Evolutionary conservation across 2,888 invertebrate species (phyloP), one percentile per base, ranked within the genome.

Genomic region (Phasia obesa): DNA sequence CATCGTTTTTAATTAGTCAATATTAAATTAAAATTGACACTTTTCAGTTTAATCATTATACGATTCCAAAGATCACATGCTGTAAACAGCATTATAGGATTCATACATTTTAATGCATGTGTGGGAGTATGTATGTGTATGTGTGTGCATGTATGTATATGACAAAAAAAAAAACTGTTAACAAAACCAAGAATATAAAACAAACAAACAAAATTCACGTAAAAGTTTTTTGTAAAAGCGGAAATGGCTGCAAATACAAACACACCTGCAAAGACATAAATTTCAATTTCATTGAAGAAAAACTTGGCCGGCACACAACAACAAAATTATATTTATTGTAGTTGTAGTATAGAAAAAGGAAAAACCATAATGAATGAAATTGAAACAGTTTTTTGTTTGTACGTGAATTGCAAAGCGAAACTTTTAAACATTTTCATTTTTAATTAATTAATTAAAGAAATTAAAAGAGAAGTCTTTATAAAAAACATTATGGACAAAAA

Each of bases 1-100:
- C 76, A 73, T 77, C 76, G 62, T 60, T 77, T 81, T 23, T 62
- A 76, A 81, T 81, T 81, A 81, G 76, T 57, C 44, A 11, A 9
- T 9, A 44, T 44, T 60, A 55, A 81, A 81, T 81, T 77, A 49
- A 62, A 73, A 81, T 73, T 76, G 76, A 57, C 81, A 81, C 55
- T 73, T 81, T 59, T 21, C 44, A 69, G 21, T 53, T 53, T 19
- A 77, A 62, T 13, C 13, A 42, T 42, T 42, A 42, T 42, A 42
- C 15, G 15, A n/a, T 69, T 42, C 42, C 11, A 69, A 55, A 19
- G 38, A 67, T n/a, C n/a, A 42, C 19, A 44, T 17, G 15, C n/a
- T 15, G 35, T 21, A 62, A 9, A 13, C 11, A n/a, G 0, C 9
- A 38, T 42, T 42, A n/a, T 15, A 13, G 5, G 4, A 42, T n/a